Conservation (phyloP, 2,888 invertebrate species). For the Acanthacorydalis orientalis region DNA sequence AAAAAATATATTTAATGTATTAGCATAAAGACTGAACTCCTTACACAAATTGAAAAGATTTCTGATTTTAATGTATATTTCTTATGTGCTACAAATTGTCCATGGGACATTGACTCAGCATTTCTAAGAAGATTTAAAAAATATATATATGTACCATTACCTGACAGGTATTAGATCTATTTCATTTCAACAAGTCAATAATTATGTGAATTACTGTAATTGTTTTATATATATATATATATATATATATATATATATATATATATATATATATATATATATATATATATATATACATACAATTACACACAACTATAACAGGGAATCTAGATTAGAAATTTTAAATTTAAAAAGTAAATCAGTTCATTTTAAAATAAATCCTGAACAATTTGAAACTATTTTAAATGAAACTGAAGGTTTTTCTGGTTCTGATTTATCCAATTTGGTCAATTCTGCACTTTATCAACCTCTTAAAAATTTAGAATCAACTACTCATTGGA, state of each 20-base stretch:
- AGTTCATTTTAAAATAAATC: not conserved
- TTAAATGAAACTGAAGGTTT: conserved; percentile 30
- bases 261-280: no score
- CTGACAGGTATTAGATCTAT: conserved; percentile 21
- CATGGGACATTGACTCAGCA: conserved; percentile 42
- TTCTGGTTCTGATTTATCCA: conserved; percentile 36
- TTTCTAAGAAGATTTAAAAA: conserved; percentile 38
- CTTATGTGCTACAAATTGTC: conserved; percentile 41
- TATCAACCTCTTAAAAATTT: conserved; percentile 31
- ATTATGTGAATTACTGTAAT: no score
- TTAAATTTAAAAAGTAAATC: conserved; percentile 15
- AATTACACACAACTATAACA: conserved; percentile 6
- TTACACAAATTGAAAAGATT: conserved; percentile 31
- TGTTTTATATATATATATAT: no score
- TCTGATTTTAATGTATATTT: conserved; percentile 23
- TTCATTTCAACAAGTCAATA: no score
- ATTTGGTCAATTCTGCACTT: conserved; percentile 26
- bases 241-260: no score
- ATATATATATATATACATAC: no score
- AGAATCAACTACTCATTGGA: conserved; percentile 23
- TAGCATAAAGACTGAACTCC: conserved; percentile 36
- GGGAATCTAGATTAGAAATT: conserved; percentile 17
- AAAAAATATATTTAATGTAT: conserved; percentile 6
- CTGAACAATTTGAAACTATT: conserved; percentile 24
- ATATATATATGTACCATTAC: conserved; percentile 34